Evolutionary conservation across 92 coral and sea anemone species (phyloP), one percentile per base, ranked within the genome.

Genomic region (Epizoanthus fatuus): DNA sequence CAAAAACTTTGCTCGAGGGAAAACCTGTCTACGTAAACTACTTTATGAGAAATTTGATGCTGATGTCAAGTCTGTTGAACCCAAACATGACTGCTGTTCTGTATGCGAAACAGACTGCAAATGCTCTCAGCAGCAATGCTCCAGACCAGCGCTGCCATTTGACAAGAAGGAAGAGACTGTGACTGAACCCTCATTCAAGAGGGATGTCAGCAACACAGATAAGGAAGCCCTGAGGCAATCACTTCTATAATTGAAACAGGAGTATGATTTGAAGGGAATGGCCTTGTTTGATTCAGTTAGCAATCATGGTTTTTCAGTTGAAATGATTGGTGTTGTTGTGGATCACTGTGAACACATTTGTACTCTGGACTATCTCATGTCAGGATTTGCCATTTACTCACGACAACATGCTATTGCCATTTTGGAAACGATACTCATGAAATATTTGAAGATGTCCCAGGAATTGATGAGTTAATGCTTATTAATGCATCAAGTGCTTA

Each of bases 381-480:
- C 56, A 58, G 78, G 77, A 53, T 86, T 78, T 78, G 63, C 73
- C 14, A 66, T 79, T 56, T 79, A 55, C 53, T 39, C 32, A 3
- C n/a, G 62, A 19, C 74, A 16, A n/a, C 90, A 78, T 79, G 85
- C 90, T n/a, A 67, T 74, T 40, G 42, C 54, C 55, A 69, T 86
- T 19, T 58, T 77, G 56, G 84, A 86, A 69, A 40, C 72, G 15
- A 64, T 86, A 15, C 25, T 22, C 65, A 86, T 65, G 89, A 86
- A 56, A 77, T 77, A n/a, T 86, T 86, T 67, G 89, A 86, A 81
- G 89, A 85, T 63, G 67, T 85, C 16, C 60, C 65, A 49, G 58
- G 78, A 22, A 60, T 65, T 9, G 89, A 75, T 13, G 89, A 85
- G 47, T 56, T 85, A 53, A 72, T 72, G 77, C 59, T 49, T 40